Evolutionary conservation across 1,140 invertebrate species (phyloP).

Genomic region (Saccostrea glomerata): DNA sequence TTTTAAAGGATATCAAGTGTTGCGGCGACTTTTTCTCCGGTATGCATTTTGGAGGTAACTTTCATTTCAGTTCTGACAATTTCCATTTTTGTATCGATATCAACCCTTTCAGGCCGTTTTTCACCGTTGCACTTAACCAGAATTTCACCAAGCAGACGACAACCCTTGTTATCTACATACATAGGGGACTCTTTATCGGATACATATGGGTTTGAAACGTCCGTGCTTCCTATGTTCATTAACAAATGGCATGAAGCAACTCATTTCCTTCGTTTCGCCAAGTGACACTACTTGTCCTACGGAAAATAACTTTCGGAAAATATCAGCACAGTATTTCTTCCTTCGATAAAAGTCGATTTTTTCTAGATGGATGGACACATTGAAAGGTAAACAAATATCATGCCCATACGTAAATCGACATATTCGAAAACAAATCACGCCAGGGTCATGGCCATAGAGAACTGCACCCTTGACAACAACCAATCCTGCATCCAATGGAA

Average conservation of each 20-base stretch:
- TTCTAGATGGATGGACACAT: background rate
- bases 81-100: conserved; percentile 1
- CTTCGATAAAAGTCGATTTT: background rate
- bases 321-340: background rate
- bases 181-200: background rate
- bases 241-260: background rate
- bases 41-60: conserved; percentile 1
- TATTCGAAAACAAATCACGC: conserved; percentile 15
- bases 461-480: conserved; percentile 36
- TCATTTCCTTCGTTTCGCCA: background rate
- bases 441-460: conserved; percentile 38
- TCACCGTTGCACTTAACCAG: background rate
- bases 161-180: conserved; percentile 24
- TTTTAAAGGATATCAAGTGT: background rate
- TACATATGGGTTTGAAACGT: background rate
- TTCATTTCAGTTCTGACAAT: conserved; percentile 35
- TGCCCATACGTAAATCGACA: conserved; percentile 42
- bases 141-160: conserved; percentile 20
- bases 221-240: background rate
- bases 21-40: conserved; percentile 3
- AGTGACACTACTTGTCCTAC: background rate
- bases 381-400: background rate
- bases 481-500: conserved; percentile 43
- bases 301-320: background rate
- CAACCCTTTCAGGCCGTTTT: background rate